Evolutionary conservation across 1,140 invertebrate genomes (phyloP).

Genomic region (Globodera ellingtonae): DNA sequence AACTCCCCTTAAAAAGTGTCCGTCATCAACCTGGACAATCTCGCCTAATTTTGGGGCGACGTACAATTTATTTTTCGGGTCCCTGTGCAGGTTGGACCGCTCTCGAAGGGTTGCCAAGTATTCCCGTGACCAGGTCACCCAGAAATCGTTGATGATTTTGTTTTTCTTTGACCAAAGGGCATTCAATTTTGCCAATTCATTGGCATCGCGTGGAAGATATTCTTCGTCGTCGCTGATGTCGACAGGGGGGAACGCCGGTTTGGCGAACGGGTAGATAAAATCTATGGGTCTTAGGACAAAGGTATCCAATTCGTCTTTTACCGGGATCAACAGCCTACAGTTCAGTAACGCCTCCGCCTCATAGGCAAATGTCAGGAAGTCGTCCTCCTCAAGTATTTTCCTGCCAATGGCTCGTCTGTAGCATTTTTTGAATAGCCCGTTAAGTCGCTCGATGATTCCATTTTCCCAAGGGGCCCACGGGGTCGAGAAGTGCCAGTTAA

Average conservation of each 20-base stretch:
- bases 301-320: not conserved
- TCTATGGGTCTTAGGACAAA: not conserved
- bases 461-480: not conserved
- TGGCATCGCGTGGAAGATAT: not conserved
- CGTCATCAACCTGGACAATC: constrained; percentile 4
- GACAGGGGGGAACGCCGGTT: constrained; percentile 2
- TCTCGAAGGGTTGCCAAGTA: not conserved
- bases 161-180: not conserved
- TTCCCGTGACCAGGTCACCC: not conserved
- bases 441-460: not conserved
- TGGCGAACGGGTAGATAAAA: constrained; percentile 6
- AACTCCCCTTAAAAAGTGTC: not conserved
- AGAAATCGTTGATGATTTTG: not conserved
- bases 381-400: not conserved
- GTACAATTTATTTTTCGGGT: not conserved
- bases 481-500: constrained; percentile 6
- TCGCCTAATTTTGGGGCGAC: not conserved
- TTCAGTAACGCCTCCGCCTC: constrained; percentile 1
- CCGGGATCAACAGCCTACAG: not conserved
- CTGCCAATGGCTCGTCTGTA: not conserved
- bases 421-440: constrained; percentile 1
- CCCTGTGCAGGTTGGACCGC: not conserved
- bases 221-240: not conserved
- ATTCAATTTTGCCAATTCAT: not conserved
- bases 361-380: not conserved